Evolutionary conservation across 2,888 invertebrate genomes (phyloP).

Genomic region (Aporophyla lueneburgensis): DNA sequence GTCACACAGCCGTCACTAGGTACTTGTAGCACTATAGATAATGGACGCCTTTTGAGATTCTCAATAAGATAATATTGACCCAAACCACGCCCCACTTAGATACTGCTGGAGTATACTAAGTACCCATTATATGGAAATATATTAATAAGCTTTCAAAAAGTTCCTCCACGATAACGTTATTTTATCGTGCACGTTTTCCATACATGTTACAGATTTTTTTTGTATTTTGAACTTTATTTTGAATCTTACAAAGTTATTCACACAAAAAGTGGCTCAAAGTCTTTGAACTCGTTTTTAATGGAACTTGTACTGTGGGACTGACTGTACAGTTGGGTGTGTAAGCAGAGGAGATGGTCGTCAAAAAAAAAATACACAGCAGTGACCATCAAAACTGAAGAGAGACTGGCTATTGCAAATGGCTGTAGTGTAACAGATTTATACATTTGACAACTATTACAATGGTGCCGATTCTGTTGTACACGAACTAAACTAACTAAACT

Average conservation of each 20-base stretch:
- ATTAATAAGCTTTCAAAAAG: too few species aligned
- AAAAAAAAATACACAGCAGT: not conserved
- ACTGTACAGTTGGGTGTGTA: not conserved
- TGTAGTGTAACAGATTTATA: not conserved
- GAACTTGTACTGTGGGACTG: too few species aligned
- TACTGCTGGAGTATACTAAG: not conserved
- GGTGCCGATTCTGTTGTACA: too few species aligned
- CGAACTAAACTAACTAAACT: too few species aligned
- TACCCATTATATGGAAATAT: not conserved
- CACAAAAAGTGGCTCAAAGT: not conserved
- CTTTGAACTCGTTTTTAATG: not conserved
- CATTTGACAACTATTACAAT: constrained; percentile 8
- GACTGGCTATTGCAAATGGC: not conserved
- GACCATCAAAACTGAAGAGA: not conserved
- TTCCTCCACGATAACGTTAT: too few species aligned
- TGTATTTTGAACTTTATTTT: not conserved
- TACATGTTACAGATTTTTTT: not conserved
- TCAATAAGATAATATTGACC: not conserved
- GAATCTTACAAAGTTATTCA: not conserved
- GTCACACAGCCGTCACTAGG: not conserved
- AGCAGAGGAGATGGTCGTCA: not conserved
- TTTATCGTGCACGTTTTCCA: too few species aligned
- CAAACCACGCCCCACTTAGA: not conserved
- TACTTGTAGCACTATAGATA: not conserved
- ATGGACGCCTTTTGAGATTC: not conserved